These are phyloP conservation scores for Nycticryphes semicollaris DNA, from an alignment of 2,113 vertebrate genomes.

Conservation along the genomic window DNA sequence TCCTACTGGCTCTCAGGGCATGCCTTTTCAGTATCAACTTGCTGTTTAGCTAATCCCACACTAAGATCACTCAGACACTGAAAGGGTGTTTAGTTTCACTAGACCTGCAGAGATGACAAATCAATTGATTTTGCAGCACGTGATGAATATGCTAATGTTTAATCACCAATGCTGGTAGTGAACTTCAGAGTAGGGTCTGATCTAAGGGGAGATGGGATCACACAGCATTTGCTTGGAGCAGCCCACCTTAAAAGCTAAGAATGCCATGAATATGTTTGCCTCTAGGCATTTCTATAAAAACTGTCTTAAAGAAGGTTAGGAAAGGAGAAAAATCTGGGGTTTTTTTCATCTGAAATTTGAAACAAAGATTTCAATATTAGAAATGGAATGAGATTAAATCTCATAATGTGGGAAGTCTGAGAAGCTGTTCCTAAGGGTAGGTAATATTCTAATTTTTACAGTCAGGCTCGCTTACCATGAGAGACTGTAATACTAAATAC, in stretches of 20 bases:
- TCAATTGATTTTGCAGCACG: not conserved
- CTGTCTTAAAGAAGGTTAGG: not conserved
- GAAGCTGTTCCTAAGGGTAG: not conserved
- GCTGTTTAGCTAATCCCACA: not conserved
- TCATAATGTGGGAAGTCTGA: not conserved
- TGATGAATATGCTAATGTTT: not conserved
- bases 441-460: not conserved
- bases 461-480: not conserved
- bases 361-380: not conserved
- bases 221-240: not conserved
- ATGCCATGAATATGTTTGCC: not conserved
- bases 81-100: not conserved
- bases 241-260: not conserved
- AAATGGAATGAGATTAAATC: not conserved
- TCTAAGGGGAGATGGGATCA: not conserved
- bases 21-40: not conserved
- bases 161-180: not conserved
- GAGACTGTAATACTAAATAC: not conserved
- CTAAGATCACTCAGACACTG: not conserved
- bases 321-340: not conserved
- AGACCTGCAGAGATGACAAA: not conserved
- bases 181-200: not conserved
- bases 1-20: not conserved
- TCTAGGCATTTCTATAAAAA: not conserved
- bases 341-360: not conserved